Evolutionary conservation across 23 tunicate genomes (phyloP), one percentile per base, ranked within the genome.

Genomic region (Phallusia fumigata): DNA sequence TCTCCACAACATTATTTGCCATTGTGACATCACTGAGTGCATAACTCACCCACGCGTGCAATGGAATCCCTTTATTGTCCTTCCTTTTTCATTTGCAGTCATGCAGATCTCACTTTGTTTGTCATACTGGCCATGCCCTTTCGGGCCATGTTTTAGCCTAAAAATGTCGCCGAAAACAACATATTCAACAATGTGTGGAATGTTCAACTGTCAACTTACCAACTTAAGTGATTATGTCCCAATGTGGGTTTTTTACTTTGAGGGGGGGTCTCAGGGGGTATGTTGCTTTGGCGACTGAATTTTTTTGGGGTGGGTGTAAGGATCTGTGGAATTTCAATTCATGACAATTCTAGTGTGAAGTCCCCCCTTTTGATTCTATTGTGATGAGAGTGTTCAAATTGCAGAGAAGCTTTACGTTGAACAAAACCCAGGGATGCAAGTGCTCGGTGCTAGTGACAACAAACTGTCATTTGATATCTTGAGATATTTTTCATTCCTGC

Each of bases 51-150:
- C 15, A 58, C 3, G 28, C 69, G 69, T 58, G 69, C 69, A 21
- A 24, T 58, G 69, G 69, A 58, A 58, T 58, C 52, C 24, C 40
- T 47, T 79, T 52, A 79, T 79, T 79, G 83, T 79, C 31, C 6
- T 79, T 5, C 36, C 11, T 79, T 31, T 18, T 79, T 79, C 36
- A 79, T 32, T 32, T 52, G 31, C 52, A 52, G 72, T 52, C 58
- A 79, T 79, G 83, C 83, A 79, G 73, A 79, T 40, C 83, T 6
- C 47, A 24, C 69, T 13, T 22, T 58, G 69, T 58, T 58, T 58
- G 69, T 58, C 26, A 58, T 6, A 24, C 15, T 5, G 3, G 28
- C 16, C 69, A 58, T 22, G 69, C 69, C 69, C 69, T 24, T 58
- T 6, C 26, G 16, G 69, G 69, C 2, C 28, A 22, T 58, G 16